These are phyloP conservation scores for Spheniscus humboldti DNA, from an alignment of 2,797 vertebrate genomes.

Conservation along the genomic window DNA sequence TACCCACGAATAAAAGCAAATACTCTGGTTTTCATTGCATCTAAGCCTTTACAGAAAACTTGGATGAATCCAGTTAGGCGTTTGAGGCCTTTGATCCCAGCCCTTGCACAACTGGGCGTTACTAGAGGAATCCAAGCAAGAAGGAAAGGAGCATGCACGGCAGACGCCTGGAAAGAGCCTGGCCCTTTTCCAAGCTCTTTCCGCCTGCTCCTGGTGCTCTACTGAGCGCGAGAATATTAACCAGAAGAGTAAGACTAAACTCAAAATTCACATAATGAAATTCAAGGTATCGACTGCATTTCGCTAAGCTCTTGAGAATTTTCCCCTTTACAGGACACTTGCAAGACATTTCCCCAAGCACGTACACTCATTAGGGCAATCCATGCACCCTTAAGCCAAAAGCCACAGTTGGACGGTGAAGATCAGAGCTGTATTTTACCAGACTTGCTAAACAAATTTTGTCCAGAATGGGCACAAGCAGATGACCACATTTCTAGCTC, in stretches of 20 bases:
- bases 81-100: constrained; percentile 32
- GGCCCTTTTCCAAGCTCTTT: background rate
- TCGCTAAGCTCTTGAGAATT: background rate
- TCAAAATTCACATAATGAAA: background rate
- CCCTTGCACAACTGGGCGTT: background rate
- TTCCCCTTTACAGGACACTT: accelerated
- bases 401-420: background rate
- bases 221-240: background rate
- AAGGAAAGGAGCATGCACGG: background rate
- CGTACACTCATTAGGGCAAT: background rate
- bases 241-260: background rate
- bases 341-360: background rate
- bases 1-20: constrained; percentile 31
- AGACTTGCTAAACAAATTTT: background rate
- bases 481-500: background rate
- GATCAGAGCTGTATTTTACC: background rate
- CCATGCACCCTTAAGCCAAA: background rate
- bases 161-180: background rate
- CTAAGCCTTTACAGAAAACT: constrained; percentile 3
- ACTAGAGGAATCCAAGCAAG: background rate
- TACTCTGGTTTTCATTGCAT: background rate
- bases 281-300: background rate
- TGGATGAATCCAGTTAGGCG: background rate
- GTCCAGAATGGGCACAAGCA: background rate
- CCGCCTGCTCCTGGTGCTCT: background rate